Evolutionary conservation across 2,797 vertebrate genomes (phyloP).

Genomic region (Coreius guichenoti): DNA sequence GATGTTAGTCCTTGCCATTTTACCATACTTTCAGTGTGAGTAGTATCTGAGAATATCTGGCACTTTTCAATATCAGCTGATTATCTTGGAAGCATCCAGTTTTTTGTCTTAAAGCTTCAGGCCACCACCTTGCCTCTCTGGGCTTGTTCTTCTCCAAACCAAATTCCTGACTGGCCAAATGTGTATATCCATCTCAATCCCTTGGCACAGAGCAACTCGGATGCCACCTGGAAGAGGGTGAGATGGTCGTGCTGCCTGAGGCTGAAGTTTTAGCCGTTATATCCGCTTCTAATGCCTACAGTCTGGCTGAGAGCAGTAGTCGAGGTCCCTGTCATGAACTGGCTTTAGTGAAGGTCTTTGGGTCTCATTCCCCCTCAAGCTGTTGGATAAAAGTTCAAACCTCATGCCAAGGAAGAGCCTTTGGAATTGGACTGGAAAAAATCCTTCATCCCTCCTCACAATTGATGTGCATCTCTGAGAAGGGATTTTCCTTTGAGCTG

Average conservation of each 20-base stretch:
- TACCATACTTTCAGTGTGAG: background rate
- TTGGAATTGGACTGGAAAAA: constrained; percentile 8
- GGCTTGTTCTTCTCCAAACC: constrained; percentile 35
- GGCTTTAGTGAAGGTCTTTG: constrained; percentile 14
- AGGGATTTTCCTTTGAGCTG: constrained; percentile 32
- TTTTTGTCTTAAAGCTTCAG: constrained; percentile 7
- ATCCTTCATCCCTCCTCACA: background rate
- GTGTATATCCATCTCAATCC: constrained; percentile 23
- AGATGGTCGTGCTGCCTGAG: background rate
- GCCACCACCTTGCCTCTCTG: constrained; percentile 1
- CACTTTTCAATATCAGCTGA: background rate
- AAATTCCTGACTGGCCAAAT: constrained; percentile 37
- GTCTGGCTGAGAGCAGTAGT: constrained; percentile 11
- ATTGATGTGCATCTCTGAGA: constrained; percentile 12
- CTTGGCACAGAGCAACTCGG: background rate
- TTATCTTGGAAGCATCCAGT: constrained; percentile 17
- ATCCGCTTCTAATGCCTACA: constrained; percentile 31
- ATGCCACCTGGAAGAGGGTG: constrained; percentile 34
- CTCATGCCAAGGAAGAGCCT: constrained; percentile 11
- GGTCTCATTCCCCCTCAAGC: constrained; percentile 27
- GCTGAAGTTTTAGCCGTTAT: constrained; percentile 22
- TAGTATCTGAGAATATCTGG: background rate
- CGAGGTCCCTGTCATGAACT: constrained; percentile 36
- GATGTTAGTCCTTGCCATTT: background rate
- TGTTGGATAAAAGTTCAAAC: constrained; percentile 43